A percentile compares a stretch with the other conserved stretches of the same genome.
These are phyloP conservation scores for Troides aeacus DNA, from an alignment of 2,888 invertebrate species.

Conservation along the genomic window DNA sequence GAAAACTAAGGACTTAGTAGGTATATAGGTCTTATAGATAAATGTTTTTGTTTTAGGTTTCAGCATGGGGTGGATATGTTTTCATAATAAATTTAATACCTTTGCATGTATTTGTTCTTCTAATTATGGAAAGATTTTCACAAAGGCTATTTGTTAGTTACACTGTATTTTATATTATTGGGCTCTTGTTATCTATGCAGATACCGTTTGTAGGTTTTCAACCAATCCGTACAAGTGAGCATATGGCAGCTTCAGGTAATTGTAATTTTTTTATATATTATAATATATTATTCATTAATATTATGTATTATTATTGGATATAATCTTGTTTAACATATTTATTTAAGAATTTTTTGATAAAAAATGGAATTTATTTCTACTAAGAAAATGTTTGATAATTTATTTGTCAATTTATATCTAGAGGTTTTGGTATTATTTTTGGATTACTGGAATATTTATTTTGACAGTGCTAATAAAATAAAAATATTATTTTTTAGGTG, in stretches of 20 bases:
- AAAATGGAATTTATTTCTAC: too few relatives aligned
- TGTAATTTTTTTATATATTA: background rate
- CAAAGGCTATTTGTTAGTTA: slow-evolving; percentile 96
- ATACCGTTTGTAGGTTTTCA: slow-evolving; percentile 98
- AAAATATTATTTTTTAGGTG: slow-evolving; percentile 80
- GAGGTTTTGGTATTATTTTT: too few relatives aligned
- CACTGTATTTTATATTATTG: slow-evolving; percentile 97
- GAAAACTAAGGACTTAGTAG: too few relatives aligned
- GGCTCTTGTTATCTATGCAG: slow-evolving; percentile 98
- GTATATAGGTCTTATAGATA: background rate
- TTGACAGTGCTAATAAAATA: too few relatives aligned
- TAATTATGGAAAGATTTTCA: slow-evolving; percentile 97
- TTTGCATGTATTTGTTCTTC: slow-evolving; percentile 95
- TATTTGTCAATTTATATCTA: too few relatives aligned
- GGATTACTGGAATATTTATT: too few relatives aligned
- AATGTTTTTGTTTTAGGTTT: slow-evolving; percentile 82
- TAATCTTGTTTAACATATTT: too few relatives aligned
- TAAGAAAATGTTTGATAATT: too few relatives aligned
- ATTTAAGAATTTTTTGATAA: too few relatives aligned
- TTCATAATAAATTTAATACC: slow-evolving; percentile 99
- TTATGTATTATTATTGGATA: too few relatives aligned
- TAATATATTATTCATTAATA: background rate
- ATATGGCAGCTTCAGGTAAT: slow-evolving; percentile 97
- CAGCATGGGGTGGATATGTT: slow-evolving; percentile 99
- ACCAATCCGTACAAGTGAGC: slow-evolving; percentile 98